These are phyloP conservation scores for Atlantisia rogersi DNA, from an alignment of 2,113 vertebrate species.

Conservation along the genomic window DNA sequence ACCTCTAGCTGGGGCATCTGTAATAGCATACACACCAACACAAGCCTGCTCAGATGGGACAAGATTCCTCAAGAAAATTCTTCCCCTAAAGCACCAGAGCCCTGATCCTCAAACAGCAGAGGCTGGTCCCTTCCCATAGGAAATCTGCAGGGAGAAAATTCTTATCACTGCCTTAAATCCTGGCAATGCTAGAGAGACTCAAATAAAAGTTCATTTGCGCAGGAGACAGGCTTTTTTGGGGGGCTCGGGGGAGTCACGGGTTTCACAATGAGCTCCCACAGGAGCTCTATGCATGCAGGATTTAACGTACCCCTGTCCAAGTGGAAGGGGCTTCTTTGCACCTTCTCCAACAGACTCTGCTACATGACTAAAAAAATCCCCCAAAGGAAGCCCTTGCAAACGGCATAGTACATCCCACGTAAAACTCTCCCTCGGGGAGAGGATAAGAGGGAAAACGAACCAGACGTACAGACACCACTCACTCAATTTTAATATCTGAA, in stretches of 20 bases:
- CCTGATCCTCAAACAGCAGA: neutral
- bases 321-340: neutral
- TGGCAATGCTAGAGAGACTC: neutral
- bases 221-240: neutral
- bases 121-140: neutral
- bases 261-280: neutral
- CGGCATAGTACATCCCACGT: constrained; percentile 27
- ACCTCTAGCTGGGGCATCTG: neutral
- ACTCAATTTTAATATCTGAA: constrained; percentile 64
- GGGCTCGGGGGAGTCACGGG: rapidly evolving
- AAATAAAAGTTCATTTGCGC: neutral
- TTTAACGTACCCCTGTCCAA: neutral
- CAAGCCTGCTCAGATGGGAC: neutral
- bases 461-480: constrained; percentile 59
- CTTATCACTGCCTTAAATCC: neutral
- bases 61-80: neutral
- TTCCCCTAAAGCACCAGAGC: neutral
- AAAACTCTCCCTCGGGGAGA: constrained; percentile 39
- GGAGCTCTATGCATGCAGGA: neutral
- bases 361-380: neutral
- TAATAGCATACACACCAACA: rapidly evolving
- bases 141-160: neutral
- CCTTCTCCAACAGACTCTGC: neutral
- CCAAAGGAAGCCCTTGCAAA: constrained; percentile 49
- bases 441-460: constrained; percentile 42